Evolutionary conservation across 1,140 invertebrate species (phyloP), one percentile per base, ranked within the genome.

Genomic region (Calephelis nemesis): DNA sequence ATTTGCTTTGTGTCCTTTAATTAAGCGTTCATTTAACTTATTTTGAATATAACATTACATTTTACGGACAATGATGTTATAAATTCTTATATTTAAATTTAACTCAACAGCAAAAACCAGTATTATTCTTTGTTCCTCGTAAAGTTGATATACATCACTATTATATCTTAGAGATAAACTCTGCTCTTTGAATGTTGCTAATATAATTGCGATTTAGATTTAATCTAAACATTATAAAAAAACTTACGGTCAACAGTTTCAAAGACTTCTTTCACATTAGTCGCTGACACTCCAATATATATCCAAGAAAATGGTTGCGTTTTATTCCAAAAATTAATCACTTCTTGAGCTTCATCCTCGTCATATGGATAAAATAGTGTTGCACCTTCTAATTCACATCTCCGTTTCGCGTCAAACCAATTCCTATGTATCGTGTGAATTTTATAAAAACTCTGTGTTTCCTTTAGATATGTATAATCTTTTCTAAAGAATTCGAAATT

Each of bases 291-390:
- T 0, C 88, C 88, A 47, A 91, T 75, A 40, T 68, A 83, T 12
- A 88, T 74, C 69, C 73, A 67, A 9, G 8, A 64, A 47, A 73
- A 81, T 0, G 76, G 74, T 42, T 84, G 82, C 4, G 81, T 84
- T 48, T 65, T 49, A 15, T 85, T 87, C 81, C 78, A 86, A 58
- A 72, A 81, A 0, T 47, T 62, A 11, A 81, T 71, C 6, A 89
- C 79, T 1, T 71, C 70, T 3, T 78, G 40, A 0, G 77, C 79
- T 62, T 90, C 87, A 1, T 73, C 63, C 0, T 83, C 71, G 54
- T 84, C 77, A 39, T 84, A 76, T 6, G 88, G 79, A 13, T 84
- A 87, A 54, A 89, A 91, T 2, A 91, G 67, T 15, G 67, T 72
- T 1, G 85, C 83, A 0, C 87, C 86, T 69, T 91, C 85, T 58